Percentiles rank a stretch among this genome's conserved stretches.
Conservation (phyloP, 2,888 invertebrate genomes). For the Imbricaverruca yamaguchii region DNA sequence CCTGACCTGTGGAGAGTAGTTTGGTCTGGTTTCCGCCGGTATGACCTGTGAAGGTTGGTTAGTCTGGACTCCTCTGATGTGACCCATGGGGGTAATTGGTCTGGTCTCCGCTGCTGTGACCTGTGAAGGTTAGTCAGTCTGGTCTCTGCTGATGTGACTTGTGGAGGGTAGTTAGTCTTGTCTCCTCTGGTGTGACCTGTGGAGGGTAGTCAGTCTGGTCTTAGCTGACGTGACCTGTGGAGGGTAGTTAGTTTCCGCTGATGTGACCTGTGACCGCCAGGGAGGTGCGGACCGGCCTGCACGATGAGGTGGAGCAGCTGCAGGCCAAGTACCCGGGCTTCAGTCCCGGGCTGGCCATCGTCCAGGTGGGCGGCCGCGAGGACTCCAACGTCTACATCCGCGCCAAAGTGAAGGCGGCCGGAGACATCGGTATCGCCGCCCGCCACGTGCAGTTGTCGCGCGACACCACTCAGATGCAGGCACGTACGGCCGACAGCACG, state of each 20-base stretch:
- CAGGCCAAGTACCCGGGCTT: constrained; percentile 24
- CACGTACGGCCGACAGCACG: background rate
- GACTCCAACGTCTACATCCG: constrained; percentile 98
- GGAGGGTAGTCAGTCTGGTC: too few relatives aligned
- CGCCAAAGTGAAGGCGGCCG: constrained; percentile 88
- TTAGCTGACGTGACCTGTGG: too few relatives aligned
- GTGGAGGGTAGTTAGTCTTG: too few relatives aligned
- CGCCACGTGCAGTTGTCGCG: constrained; percentile 67
- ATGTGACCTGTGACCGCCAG: background rate
- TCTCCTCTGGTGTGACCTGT: too few relatives aligned
- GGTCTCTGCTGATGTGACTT: too few relatives aligned
- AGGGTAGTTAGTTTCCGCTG: background rate
- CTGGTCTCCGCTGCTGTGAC: too few relatives aligned
- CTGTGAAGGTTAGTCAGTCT: too few relatives aligned
- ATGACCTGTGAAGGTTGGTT: too few relatives aligned
- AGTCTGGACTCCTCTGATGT: too few relatives aligned
- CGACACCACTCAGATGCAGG: constrained; percentile 32
- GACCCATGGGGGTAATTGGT: too few relatives aligned
- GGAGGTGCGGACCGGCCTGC: constrained; percentile 6
- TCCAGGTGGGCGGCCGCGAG: constrained; percentile 89
- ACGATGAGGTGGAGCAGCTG: background rate
- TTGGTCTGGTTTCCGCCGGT: too few relatives aligned
- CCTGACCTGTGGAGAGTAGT: too few relatives aligned
- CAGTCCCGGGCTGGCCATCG: constrained; percentile 67
- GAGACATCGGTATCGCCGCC: constrained; percentile 78